A percentile compares a stretch with the other conserved stretches of the same genome.
Conservation (phyloP, 2,797 vertebrate species). For the Lerista edwardsae region DNA sequence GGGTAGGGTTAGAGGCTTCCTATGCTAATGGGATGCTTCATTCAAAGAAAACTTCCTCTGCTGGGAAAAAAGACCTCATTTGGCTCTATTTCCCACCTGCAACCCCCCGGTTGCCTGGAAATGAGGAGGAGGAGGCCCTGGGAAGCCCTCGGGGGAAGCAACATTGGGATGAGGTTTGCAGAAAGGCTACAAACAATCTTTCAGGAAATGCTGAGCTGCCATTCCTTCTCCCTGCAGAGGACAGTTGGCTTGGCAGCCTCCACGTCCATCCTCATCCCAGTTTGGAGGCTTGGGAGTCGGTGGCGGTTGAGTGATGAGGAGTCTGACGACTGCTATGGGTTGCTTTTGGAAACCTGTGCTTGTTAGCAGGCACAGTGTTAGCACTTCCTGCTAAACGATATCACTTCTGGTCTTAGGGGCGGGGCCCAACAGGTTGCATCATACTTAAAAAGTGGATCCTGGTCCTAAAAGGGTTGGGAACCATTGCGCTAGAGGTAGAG, state of each 20-base stretch:
- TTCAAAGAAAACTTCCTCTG: rapidly evolving
- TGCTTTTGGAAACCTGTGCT: no score
- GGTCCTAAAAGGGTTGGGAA: no score
- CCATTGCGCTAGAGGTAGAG: no score
- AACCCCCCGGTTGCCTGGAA: not conserved
- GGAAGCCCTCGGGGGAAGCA: not conserved
- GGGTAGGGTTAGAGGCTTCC: not conserved
- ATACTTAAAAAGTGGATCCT: no score
- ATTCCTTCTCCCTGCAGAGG: not conserved
- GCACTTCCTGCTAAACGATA: no score
- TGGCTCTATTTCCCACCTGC: not conserved
- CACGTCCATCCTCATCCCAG: not conserved
- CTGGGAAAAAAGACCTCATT: not conserved
- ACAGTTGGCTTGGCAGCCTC: not conserved
- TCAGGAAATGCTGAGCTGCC: not conserved
- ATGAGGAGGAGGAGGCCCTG: not conserved
- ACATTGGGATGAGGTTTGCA: not conserved
- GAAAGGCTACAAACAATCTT: no score
- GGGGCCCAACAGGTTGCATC: no score
- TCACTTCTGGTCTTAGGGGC: no score
- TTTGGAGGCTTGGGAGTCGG: not conserved
- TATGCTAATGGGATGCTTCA: not conserved
- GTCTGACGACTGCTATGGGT: not conserved
- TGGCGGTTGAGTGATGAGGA: not conserved
- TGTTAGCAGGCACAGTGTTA: no score